Percentiles rank a stretch among this genome's conserved stretches.
phyloP scores from a whole-genome alignment of 2,888 invertebrate genomes.

The Anthoptus insignis region DNA sequence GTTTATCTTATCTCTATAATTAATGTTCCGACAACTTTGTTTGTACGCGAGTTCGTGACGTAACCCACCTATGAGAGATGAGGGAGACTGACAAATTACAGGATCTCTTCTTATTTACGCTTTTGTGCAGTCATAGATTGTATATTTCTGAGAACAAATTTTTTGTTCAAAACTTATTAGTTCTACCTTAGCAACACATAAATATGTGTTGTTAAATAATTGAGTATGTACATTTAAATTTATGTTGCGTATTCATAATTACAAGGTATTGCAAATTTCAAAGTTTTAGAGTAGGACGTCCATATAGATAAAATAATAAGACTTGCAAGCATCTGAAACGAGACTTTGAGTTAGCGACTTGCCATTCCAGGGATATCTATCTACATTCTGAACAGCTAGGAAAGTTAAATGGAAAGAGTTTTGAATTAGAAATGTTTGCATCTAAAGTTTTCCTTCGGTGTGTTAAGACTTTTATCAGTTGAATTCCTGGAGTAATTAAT shows the following conservation, averaged over 20 bases:
- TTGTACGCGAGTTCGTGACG: constrained; percentile 10
- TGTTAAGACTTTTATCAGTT: constrained; percentile 20
- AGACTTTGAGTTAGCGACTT: neutral
- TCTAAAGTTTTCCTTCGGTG: constrained; percentile 17
- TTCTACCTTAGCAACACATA: too few relatives aligned
- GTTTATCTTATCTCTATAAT: constrained; percentile 24
- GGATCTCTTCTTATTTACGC: neutral
- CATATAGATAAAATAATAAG: neutral
- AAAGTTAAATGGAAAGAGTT: constrained; percentile 22
- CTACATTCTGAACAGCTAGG: constrained; percentile 4
- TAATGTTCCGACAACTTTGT: constrained; percentile 23
- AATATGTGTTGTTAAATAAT: too few relatives aligned
- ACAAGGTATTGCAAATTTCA: too few relatives aligned
- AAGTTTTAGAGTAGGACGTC: too few relatives aligned
- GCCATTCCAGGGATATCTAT: neutral
- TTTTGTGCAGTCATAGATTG: too few relatives aligned
- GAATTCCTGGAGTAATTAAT: constrained; percentile 33
- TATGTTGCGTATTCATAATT: too few relatives aligned
- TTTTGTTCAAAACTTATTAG: too few relatives aligned
- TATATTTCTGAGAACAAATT: too few relatives aligned
- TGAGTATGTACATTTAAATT: too few relatives aligned
- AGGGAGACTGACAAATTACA: constrained; percentile 4
- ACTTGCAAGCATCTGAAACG: neutral
- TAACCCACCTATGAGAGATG: neutral
- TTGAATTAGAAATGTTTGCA: constrained; percentile 22